A percentile compares a stretch with the other conserved stretches of the same genome.
phyloP scores from a whole-genome alignment of 2,888 invertebrate genomes.

The Hedychridium roseum region DNA sequence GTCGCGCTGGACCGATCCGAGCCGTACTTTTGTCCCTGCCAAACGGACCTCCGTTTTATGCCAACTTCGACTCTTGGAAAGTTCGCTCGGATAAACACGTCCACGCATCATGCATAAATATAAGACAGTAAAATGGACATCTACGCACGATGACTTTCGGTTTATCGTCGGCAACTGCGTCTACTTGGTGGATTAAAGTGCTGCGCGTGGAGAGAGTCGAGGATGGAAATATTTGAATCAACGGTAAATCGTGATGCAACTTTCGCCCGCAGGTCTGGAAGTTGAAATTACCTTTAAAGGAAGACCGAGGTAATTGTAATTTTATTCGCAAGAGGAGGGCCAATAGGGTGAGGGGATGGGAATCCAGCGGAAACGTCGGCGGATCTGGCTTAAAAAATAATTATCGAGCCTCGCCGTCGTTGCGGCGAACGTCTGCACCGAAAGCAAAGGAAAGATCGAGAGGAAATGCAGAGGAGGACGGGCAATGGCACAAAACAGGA shows the following conservation, averaged over 20 bases:
- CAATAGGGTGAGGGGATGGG: conserved; percentile 24
- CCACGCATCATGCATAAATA: too few species aligned
- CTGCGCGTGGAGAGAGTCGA: too few species aligned
- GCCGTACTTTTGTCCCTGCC: conserved; percentile 35
- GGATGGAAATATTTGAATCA: too few species aligned
- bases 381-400: conserved; percentile 47
- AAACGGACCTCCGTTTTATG: conserved; percentile 28
- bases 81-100: too few species aligned
- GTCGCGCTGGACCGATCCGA: conserved; percentile 31
- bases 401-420: conserved; percentile 35
- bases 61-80: too few species aligned
- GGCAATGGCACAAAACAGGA: conserved; percentile 14
- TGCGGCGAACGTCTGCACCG: background rate
- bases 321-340: conserved; percentile 12
- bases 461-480: conserved; percentile 17
- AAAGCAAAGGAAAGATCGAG: background rate
- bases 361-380: conserved; percentile 34
- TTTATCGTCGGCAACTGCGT: too few species aligned
- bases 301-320: conserved; percentile 8
- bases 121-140: too few species aligned
- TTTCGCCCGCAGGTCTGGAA: too few species aligned
- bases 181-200: too few species aligned
- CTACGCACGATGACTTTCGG: too few species aligned
- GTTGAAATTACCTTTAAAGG: too few species aligned
- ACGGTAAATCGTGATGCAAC: too few species aligned